Percentiles rank a stretch among this genome's conserved stretches.
These are phyloP conservation scores for Anser cygnoides DNA, from an alignment of 2,113 vertebrate genomes.

Conservation along the genomic window DNA sequence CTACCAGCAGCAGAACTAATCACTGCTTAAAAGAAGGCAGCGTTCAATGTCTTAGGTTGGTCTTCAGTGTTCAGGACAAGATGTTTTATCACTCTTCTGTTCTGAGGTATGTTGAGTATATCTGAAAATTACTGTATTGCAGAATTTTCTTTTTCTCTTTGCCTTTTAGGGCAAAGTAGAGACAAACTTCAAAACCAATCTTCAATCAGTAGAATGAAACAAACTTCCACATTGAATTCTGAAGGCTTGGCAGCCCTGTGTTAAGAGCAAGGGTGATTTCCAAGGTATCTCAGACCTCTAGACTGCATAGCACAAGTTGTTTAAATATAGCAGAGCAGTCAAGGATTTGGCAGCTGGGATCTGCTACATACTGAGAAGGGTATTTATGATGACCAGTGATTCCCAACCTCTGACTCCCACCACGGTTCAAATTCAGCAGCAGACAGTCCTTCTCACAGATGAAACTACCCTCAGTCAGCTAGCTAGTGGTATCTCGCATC, in stretches of 20 bases:
- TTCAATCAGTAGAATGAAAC: not conserved
- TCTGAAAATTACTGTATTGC: not conserved
- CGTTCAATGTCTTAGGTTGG: not conserved
- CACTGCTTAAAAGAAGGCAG: not conserved
- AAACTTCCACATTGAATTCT: not conserved
- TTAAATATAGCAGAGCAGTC: not conserved
- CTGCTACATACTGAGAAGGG: not conserved
- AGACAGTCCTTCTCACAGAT: not conserved
- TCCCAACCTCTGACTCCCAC: not conserved
- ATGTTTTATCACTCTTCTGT: not conserved
- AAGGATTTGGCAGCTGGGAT: not conserved
- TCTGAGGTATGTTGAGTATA: not conserved
- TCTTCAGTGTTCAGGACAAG: not conserved
- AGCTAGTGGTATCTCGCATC: not conserved
- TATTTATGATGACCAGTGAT: not conserved
- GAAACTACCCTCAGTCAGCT: not conserved
- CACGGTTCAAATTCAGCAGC: not conserved
- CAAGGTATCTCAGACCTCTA: not conserved
- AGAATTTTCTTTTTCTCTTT: not conserved
- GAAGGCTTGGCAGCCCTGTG: not conserved
- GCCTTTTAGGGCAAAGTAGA: not conserved
- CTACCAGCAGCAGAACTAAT: not conserved
- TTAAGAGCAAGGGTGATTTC: not conserved
- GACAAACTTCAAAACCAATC: not conserved
- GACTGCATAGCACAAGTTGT: not conserved